A percentile compares a stretch with the other conserved stretches of the same genome.
These are phyloP conservation scores for Halocynthia aurantium DNA, from an alignment of 23 tunicate genomes.

Conservation along the genomic window DNA sequence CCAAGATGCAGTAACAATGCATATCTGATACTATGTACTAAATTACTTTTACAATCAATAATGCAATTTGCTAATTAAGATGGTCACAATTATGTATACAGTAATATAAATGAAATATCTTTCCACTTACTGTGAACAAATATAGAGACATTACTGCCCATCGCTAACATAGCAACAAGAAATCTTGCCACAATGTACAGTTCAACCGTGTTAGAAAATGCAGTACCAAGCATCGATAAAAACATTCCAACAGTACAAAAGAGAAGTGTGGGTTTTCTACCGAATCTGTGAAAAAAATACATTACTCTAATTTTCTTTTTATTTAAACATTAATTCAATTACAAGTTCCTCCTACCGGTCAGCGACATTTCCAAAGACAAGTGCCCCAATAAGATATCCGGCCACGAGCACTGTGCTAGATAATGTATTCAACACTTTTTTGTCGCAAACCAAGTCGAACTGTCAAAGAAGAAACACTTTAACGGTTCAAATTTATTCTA, in stretches of 20 bases:
- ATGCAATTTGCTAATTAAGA: too few relatives aligned
- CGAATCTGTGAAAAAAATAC: not conserved
- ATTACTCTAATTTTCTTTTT: not conserved
- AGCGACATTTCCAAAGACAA: slow-evolving; percentile 16
- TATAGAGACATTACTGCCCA: slow-evolving; percentile 15
- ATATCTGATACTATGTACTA: too few relatives aligned
- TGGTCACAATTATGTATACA: too few relatives aligned
- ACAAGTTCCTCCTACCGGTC: slow-evolving; percentile 5
- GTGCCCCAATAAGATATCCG: slow-evolving; percentile 2
- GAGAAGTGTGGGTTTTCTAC: not conserved
- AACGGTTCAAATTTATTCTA: too few relatives aligned
- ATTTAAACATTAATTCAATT: not conserved
- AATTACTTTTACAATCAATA: too few relatives aligned
- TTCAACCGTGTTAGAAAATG: slow-evolving; percentile 10
- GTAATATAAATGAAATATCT: too few relatives aligned
- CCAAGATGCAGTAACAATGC: too few relatives aligned
- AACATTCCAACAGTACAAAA: slow-evolving; percentile 7
- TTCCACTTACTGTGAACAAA: slow-evolving; percentile 7
- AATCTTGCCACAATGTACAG: slow-evolving; percentile 2
- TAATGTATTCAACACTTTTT: not conserved
- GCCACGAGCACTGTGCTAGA: slow-evolving; percentile 9
- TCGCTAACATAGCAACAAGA: slow-evolving; percentile 11
- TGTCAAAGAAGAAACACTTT: not conserved
- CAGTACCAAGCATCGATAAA: slow-evolving; percentile 14
- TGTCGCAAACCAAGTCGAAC: slow-evolving; percentile 21